Evolutionary conservation across 2,113 vertebrate species (phyloP).

Genomic region (Cathartes aura): DNA sequence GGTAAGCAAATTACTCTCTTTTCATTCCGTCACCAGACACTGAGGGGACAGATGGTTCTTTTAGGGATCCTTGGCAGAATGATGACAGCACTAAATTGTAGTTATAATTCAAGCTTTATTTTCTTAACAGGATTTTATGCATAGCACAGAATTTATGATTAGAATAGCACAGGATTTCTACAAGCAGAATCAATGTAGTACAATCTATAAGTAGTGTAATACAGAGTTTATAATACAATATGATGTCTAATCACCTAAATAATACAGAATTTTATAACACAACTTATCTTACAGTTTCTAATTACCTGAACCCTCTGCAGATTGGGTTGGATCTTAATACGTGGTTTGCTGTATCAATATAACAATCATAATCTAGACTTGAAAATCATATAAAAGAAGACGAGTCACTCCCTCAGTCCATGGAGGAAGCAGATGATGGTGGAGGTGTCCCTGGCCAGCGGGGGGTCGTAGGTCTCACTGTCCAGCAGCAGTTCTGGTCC

Average conservation of each 20-base stretch:
- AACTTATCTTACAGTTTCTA: neutral
- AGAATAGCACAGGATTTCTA: neutral
- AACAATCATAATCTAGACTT: neutral
- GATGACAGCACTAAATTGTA: neutral
- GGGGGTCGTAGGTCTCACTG: accelerated
- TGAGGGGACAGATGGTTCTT: neutral
- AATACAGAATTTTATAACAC: neutral
- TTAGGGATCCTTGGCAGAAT: neutral
- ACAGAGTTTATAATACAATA: neutral
- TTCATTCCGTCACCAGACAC: neutral
- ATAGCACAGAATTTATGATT: neutral
- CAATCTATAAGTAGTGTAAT: neutral
- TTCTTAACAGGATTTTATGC: neutral
- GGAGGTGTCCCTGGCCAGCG: accelerated
- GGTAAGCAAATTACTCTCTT: conserved; percentile 51
- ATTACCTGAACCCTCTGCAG: neutral
- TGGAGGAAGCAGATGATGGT: neutral
- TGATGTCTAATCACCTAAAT: no score
- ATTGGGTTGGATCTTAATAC: accelerated
- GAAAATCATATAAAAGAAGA: neutral
- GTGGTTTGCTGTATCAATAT: neutral
- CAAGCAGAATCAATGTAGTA: neutral
- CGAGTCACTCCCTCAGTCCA: accelerated
- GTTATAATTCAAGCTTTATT: neutral
- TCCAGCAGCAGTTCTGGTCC: neutral